These are phyloP conservation scores for Toxotes chatareus DNA, from an alignment of 2,113 vertebrate genomes.

Conservation along the genomic window DNA sequence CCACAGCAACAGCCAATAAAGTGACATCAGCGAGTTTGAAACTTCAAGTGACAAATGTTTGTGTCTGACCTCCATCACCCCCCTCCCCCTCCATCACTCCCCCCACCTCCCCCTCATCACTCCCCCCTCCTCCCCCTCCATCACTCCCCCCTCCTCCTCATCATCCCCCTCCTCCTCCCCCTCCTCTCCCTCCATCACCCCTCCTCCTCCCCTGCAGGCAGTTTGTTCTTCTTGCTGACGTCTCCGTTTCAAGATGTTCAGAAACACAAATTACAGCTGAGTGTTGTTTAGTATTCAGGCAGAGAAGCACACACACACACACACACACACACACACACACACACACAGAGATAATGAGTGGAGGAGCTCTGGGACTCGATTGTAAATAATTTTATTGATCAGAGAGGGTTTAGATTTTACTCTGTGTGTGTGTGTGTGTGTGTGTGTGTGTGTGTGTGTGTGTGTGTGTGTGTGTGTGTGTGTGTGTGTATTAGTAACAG, in stretches of 20 bases:
- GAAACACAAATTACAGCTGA: constrained; percentile 8
- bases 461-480: no score
- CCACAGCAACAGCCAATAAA: constrained; percentile 11
- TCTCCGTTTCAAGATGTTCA: constrained; percentile 19
- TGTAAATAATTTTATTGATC: neutral
- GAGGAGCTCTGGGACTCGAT: neutral
- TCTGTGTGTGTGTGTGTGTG: no score
- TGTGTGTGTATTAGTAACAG: neutral
- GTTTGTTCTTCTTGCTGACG: neutral
- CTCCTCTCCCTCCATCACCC: no score
- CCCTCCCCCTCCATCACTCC: no score
- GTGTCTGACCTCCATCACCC: neutral
- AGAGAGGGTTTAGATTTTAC: neutral
- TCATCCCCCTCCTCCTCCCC: no score
- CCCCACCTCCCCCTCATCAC: no score
- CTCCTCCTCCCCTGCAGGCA: no score
- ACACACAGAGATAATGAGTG: neutral
- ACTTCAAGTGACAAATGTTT: neutral
- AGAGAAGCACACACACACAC: neutral
- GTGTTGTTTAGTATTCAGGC: constrained; percentile 23
- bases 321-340: neutral
- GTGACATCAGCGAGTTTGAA: neutral
- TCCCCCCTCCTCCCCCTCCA: no score
- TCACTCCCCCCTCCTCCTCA: no score
- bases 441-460: no score